phyloP scores from a whole-genome alignment of 2,113 vertebrate genomes.

The Corythaeola cristata region DNA sequence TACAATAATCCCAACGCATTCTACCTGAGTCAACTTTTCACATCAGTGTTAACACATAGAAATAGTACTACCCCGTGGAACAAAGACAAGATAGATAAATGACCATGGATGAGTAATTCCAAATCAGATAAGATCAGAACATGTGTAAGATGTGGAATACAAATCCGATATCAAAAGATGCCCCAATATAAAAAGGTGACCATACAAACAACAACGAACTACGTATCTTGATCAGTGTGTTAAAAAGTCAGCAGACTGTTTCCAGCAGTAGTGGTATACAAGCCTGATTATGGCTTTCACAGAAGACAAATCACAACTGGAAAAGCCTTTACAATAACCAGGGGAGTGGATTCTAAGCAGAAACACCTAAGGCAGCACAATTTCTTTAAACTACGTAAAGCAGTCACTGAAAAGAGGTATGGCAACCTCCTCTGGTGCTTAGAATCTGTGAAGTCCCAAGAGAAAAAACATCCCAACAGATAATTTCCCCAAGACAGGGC shows the following conservation, averaged over 20 bases:
- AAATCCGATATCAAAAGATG: background rate
- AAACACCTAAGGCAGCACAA: background rate
- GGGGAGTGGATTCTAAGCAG: background rate
- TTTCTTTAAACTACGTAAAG: background rate
- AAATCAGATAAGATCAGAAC: background rate
- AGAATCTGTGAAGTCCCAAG: background rate
- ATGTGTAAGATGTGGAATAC: background rate
- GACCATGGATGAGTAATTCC: background rate
- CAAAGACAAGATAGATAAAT: background rate
- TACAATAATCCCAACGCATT: background rate
- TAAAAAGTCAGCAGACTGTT: no score
- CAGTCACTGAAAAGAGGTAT: background rate
- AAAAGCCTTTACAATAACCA: background rate
- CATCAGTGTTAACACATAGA: background rate
- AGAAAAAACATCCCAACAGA: background rate
- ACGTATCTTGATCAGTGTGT: background rate
- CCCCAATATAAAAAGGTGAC: background rate
- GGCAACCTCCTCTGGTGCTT: background rate
- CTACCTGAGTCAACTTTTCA: background rate
- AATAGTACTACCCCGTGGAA: background rate
- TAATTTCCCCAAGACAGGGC: background rate
- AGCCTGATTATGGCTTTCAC: background rate
- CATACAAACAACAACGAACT: background rate
- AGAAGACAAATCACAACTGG: background rate
- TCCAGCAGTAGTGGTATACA: background rate